Evolutionary conservation across 2,113 vertebrate genomes (phyloP).

Genomic region (Cynopterus brachyotis): DNA sequence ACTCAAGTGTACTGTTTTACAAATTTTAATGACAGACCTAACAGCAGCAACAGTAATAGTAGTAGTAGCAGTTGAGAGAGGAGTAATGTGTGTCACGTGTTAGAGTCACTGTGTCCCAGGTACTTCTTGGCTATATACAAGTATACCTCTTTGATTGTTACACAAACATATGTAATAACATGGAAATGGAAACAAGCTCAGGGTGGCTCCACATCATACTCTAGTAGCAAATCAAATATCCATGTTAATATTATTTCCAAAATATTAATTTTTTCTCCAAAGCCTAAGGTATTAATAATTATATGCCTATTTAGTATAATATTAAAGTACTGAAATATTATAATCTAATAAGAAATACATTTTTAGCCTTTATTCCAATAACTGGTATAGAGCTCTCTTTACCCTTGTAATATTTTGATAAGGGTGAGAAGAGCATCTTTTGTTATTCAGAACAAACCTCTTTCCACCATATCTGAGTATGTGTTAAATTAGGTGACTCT

Average conservation of each 20-base stretch:
- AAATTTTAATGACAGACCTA: background rate
- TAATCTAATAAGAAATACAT: background rate
- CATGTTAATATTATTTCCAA: background rate
- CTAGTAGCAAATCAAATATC: background rate
- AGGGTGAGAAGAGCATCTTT: background rate
- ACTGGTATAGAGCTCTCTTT: background rate
- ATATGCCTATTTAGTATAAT: background rate
- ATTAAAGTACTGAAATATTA: background rate
- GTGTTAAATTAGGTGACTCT: background rate
- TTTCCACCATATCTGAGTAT: background rate
- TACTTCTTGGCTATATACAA: background rate
- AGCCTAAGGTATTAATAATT: background rate
- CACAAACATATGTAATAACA: background rate
- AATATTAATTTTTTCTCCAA: background rate
- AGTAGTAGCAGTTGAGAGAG: background rate
- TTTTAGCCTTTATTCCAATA: background rate
- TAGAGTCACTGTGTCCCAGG: background rate
- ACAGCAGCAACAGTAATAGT: background rate
- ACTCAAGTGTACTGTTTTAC: background rate
- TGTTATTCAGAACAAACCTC: background rate
- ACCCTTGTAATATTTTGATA: background rate
- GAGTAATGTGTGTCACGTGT: background rate
- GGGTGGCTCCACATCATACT: background rate
- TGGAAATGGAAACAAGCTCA: background rate
- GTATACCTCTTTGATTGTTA: background rate